phyloP scores from a whole-genome alignment of 2,888 invertebrate genomes.

The Rhyacophila evoluta region DNA sequence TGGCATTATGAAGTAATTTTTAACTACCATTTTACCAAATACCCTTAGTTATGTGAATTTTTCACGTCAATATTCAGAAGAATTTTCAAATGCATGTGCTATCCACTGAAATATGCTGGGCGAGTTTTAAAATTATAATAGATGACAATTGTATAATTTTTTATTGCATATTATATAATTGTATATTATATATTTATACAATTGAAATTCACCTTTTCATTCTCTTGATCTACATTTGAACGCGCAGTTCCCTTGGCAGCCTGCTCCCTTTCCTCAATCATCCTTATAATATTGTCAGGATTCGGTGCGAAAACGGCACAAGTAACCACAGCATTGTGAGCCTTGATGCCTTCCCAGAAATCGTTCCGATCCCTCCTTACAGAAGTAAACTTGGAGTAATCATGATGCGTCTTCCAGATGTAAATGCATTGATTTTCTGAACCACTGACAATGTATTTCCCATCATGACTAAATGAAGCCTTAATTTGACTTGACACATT shows the following conservation, averaged over 20 bases:
- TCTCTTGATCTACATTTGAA: slow-evolving; percentile 60
- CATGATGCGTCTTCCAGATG: slow-evolving; percentile 98
- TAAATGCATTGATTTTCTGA: slow-evolving; percentile 98
- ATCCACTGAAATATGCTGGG: no score
- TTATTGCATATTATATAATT: no score
- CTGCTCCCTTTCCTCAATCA: slow-evolving; percentile 72
- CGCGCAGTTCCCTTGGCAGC: slow-evolving; percentile 57
- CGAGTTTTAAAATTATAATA: no score
- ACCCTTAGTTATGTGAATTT: no score
- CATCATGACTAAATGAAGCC: slow-evolving; percentile 97
- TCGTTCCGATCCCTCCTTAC: slow-evolving; percentile 93
- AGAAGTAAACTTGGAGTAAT: slow-evolving; percentile 94
- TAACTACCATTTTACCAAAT: no score
- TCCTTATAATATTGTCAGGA: slow-evolving; percentile 89
- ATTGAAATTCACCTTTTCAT: slow-evolving; percentile 62
- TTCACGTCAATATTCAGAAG: no score
- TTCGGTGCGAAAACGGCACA: slow-evolving; percentile 98
- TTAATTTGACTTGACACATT: slow-evolving; percentile 98
- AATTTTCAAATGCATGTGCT: no score
- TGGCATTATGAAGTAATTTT: no score
- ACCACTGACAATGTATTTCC: slow-evolving; percentile 96
- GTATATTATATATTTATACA: no score
- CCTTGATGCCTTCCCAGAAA: slow-evolving; percentile 97
- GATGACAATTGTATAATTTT: no score
- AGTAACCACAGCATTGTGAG: slow-evolving; percentile 95